These are phyloP conservation scores for Rhamphomyia laevipes DNA, from an alignment of 2,888 invertebrate genomes.

Conservation along the genomic window DNA sequence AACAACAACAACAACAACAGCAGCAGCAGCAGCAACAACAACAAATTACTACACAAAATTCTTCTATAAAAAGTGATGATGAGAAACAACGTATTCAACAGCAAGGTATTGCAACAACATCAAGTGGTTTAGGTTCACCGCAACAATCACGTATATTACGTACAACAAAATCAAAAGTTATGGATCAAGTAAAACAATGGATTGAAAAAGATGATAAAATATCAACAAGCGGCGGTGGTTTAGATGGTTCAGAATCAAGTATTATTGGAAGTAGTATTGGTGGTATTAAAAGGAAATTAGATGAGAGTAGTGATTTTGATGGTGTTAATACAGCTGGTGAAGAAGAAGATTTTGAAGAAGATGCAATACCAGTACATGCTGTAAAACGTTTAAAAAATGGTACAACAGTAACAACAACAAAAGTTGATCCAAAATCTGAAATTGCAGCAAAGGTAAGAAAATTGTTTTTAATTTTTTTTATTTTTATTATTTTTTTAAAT, in stretches of 20 bases:
- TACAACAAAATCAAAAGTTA: constrained; percentile 61
- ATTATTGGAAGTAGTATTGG: constrained; percentile 7
- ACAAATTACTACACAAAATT: constrained; percentile 21
- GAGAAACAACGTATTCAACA: not conserved
- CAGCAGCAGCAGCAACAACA: no score
- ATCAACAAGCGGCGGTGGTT: constrained; percentile 21
- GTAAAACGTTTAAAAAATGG: constrained; percentile 40
- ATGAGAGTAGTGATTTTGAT: constrained; percentile 42
- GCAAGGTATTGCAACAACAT: not conserved
- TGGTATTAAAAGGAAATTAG: constrained; percentile 37
- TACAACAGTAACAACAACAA: constrained; percentile 25
- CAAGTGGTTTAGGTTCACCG: not conserved
- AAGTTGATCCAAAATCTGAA: constrained; percentile 29
- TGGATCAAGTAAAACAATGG: constrained; percentile 78
- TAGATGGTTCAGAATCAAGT: constrained; percentile 14
- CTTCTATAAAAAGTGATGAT: not conserved
- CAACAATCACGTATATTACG: constrained; percentile 40
- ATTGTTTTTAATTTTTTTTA: not conserved
- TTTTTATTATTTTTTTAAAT: not conserved
- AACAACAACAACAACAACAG: no score
- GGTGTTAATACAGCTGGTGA: constrained; percentile 35
- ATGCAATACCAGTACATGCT: constrained; percentile 40
- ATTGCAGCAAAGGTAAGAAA: constrained; percentile 15
- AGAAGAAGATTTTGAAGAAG: constrained; percentile 47
- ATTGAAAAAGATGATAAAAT: constrained; percentile 46